Evolutionary conservation across 2,797 vertebrate genomes (phyloP).

Genomic region (Phataginus tetradactyla): DNA sequence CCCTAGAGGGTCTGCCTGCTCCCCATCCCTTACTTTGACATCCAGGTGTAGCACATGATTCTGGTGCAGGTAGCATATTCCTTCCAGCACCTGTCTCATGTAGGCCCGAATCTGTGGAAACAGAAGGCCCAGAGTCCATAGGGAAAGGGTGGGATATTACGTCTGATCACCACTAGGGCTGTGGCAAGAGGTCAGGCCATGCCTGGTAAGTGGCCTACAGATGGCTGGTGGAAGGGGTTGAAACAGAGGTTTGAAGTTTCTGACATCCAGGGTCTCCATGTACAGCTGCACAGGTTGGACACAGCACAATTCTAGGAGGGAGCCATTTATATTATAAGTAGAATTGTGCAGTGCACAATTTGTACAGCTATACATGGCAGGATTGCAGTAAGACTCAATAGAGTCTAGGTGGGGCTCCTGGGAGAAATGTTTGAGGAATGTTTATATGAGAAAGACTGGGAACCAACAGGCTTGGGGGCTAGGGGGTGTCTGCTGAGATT

Average conservation of each 20-base stretch:
- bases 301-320: background rate
- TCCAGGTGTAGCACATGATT: slow-evolving; percentile 89
- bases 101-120: slow-evolving; percentile 90
- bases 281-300: background rate
- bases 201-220: background rate
- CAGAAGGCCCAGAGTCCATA: background rate
- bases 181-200: background rate
- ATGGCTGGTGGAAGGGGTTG: background rate
- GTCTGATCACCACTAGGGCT: background rate
- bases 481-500: background rate
- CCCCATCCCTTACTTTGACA: slow-evolving; percentile 85
- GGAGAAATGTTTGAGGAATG: background rate
- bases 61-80: slow-evolving; percentile 92
- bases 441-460: background rate
- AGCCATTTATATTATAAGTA: background rate
- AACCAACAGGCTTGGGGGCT: background rate
- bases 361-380: background rate
- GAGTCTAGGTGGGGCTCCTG: background rate
- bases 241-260: background rate
- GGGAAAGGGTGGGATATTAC: background rate
- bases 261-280: background rate
- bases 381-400: background rate
- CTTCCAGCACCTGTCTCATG: slow-evolving; percentile 94
- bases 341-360: background rate
- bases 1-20: background rate